phyloP scores from a whole-genome alignment of 2,888 invertebrate genomes.

The Lobophora halterata region DNA sequence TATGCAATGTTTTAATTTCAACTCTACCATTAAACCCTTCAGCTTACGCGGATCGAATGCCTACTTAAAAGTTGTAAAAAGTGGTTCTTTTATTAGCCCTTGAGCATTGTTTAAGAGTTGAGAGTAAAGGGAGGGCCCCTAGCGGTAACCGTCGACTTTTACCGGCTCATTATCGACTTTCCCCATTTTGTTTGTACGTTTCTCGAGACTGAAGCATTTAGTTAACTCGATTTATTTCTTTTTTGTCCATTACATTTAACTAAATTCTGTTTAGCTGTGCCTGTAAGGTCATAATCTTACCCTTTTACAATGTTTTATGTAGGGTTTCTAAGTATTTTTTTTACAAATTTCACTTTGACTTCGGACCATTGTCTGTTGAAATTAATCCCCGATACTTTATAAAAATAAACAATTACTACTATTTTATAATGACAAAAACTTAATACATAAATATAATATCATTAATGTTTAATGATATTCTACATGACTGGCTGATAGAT shows the following conservation, averaged over 20 bases:
- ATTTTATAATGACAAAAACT: too few species aligned
- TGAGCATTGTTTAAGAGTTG: slow-evolving; percentile 74
- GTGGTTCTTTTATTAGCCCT: slow-evolving; percentile 70
- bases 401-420: too few species aligned
- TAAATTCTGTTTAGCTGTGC: slow-evolving; percentile 17
- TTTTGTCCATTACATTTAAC: slow-evolving; percentile 30
- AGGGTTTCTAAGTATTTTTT: too few species aligned
- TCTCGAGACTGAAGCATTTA: slow-evolving; percentile 46
- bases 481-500: too few species aligned
- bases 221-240: slow-evolving; percentile 47
- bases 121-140: slow-evolving; percentile 60
- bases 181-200: slow-evolving; percentile 58
- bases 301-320: too few species aligned
- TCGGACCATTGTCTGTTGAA: too few species aligned
- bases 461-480: too few species aligned
- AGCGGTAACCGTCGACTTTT: slow-evolving; percentile 56
- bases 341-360: too few species aligned
- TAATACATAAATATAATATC: too few species aligned
- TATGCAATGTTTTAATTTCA: slow-evolving; percentile 9
- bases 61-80: slow-evolving; percentile 61
- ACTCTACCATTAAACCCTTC: slow-evolving; percentile 37
- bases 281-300: too few species aligned
- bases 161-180: slow-evolving; percentile 69
- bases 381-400: too few species aligned
- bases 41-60: slow-evolving; percentile 36